Evolutionary conservation across 2,797 vertebrate genomes (phyloP), one percentile per base, ranked within the genome.

Genomic region (Gambelia wislizenii): DNA sequence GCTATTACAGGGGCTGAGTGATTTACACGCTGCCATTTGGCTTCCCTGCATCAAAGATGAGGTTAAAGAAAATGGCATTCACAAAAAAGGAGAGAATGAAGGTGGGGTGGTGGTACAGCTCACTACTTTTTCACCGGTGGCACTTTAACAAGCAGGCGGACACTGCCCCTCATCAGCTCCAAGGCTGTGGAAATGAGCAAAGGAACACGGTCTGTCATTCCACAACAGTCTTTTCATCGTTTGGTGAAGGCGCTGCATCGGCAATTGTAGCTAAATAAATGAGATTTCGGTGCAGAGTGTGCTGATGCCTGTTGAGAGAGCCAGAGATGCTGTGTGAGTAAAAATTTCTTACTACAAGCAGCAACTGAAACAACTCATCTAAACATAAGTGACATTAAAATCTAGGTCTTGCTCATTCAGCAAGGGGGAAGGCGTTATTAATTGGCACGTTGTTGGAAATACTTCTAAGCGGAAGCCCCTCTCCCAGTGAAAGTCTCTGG

Each of bases 231-330:
- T 97, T 97, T 83, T 95, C 91, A 0, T 72, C n/a, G 70, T 84
- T 82, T 42, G 92, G 47, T 12, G 84, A 64, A 0, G 98, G 97
- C 3, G 97, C 97, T 33, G 98, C 97, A 61, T 99, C 99, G 4
- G 99, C 98, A 33, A 99, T 98, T 0, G 98, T 99, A 6, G 98
- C 99, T 95, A 99, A 96, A 64, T 99, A 99, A 84, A 99, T 98
- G 52, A 99, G 98, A 96, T 99, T 99, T 86, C 99, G 97, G 42
- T 99, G 99, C 93, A 99, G 95, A 90, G 99, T 98, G 84, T 99
- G 98, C 91, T 99, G 99, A 89, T 99, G 99, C 94, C 99, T 99
- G 81, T 0, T 22, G 79, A 6, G 88, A 6, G 1, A 33, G 18
- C 3, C 10, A 9, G 69, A 47, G 6, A 49, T 33, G 6, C 9